Percentiles rank a stretch among this genome's conserved stretches.
Evolutionary conservation across 2,797 vertebrate genomes (phyloP).

Genomic region (Pelodytes ibericus): DNA sequence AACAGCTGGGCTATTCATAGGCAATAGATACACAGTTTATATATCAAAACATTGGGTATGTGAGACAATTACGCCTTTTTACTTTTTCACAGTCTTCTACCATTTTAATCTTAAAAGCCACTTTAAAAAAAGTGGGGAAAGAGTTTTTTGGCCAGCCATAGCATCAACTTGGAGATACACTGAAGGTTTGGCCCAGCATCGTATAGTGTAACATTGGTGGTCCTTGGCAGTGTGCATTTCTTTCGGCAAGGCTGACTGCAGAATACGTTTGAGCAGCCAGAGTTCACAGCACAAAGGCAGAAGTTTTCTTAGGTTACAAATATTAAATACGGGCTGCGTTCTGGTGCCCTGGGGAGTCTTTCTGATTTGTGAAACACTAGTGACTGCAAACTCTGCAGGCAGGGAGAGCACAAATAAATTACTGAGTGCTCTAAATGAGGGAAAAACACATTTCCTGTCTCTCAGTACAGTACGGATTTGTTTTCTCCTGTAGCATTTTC

Average conservation of each 20-base stretch:
- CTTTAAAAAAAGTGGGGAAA: constrained; percentile 67
- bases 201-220: constrained; percentile 58
- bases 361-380: constrained; percentile 50
- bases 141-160: constrained; percentile 64
- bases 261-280: constrained; percentile 29
- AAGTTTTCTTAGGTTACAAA: constrained; percentile 46
- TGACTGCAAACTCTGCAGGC: constrained; percentile 41
- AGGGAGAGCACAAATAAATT: constrained; percentile 53
- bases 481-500: constrained; percentile 30
- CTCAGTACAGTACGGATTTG: constrained; percentile 44
- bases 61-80: constrained; percentile 86
- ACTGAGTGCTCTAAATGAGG: constrained; percentile 41
- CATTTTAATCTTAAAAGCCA: constrained; percentile 72
- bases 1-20: constrained; percentile 84
- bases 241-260: constrained; percentile 12
- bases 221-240: constrained; percentile 61
- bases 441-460: constrained; percentile 50
- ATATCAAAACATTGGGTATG: constrained; percentile 90
- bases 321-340: constrained; percentile 46
- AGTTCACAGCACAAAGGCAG: constrained; percentile 42
- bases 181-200: constrained; percentile 58
- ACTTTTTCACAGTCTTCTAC: constrained; percentile 77
- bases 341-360: constrained; percentile 27
- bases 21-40: constrained; percentile 83
- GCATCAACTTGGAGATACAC: constrained; percentile 59